Base-by-base conservation (phyloP, 2,888 invertebrate genomes). In the Patella caerulea region DNA sequence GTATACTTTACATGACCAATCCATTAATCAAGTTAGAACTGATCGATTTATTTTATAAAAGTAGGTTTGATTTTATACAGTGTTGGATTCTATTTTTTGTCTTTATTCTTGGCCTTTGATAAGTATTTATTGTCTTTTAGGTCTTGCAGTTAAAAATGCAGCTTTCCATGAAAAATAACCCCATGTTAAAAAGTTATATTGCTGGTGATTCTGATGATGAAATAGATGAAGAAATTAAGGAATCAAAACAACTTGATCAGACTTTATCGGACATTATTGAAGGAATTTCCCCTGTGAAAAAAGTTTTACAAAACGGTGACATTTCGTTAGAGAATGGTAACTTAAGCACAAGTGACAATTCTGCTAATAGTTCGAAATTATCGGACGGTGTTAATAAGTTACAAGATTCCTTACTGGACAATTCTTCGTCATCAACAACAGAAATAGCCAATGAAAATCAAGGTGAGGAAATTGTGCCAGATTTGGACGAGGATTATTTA, bases 61-160 rank as follows among this genome's bases (percentile, higher is more conserved):
- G 45, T 45, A 45, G 45, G 45, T 45, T 45, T 45, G 45, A 9
- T 45, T 45, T 45, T 45, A 45, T 45, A 45, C 5, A 4, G 45
- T 45, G 45, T 45, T 45, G 45, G 45, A 45, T 45, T 45, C 45
- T 45, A 45, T 45, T 45, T 45, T 9, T 45, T 0, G 7, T 7
- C 7, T 1, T 34, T 34, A 34, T 34, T 34, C 34, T 34, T 4
- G 65, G 7, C 0, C 19, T 65, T 12, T 19, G 12, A 19, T 65
- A 9, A 65, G 19, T 65, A 65, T 65, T 65, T 65, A 19, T n/a
- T 65, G n/a, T 55, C 71, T 79, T 79, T 19, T 86, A 92, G 92
- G 87, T 91, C 71, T 76, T 90, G 69, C 89, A 91, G 83, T 82
- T 91, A 78, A 89, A 90, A 78, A 81, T 90, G 82, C 84, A 88